Conservation (phyloP, 2,888 invertebrate genomes). For the Hydropsyche betteni region DNA sequence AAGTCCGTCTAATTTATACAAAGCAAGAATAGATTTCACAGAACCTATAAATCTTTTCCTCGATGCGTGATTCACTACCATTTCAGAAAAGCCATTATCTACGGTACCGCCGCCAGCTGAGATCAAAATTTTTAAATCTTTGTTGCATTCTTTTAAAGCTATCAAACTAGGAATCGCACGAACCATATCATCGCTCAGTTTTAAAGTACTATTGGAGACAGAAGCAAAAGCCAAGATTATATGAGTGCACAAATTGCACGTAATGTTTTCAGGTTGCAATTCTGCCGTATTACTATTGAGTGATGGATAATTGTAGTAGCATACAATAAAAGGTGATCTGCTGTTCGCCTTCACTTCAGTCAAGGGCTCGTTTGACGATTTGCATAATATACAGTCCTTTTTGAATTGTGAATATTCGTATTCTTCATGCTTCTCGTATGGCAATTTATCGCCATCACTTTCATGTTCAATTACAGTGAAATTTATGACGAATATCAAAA, state of each 20-base stretch:
- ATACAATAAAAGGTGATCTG: conserved; percentile 62
- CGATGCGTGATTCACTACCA: conserved; percentile 76
- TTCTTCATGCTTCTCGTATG: neutral
- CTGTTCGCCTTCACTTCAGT: neutral
- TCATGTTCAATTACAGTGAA: conserved; percentile 4
- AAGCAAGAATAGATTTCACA: conserved; percentile 64
- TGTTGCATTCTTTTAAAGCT: conserved; percentile 69
- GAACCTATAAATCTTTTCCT: conserved; percentile 72
- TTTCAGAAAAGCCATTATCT: conserved; percentile 72
- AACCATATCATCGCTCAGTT: conserved; percentile 62
- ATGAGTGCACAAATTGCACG: conserved; percentile 82
- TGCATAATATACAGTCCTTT: neutral
- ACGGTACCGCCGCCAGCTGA: conserved; percentile 75
- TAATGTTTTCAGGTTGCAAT: conserved; percentile 53
- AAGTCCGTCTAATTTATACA: conserved; percentile 72
- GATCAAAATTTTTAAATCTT: conserved; percentile 77
- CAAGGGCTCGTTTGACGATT: no score
- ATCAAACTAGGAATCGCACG: conserved; percentile 60
- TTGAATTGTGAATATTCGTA: neutral
- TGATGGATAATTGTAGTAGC: conserved; percentile 74
- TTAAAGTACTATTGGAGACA: conserved; percentile 70
- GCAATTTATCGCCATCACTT: neutral
- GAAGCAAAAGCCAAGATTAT: conserved; percentile 80
- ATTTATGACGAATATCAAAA: neutral
- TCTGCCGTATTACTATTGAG: conserved; percentile 55